Evolutionary conservation across 2,888 invertebrate species (phyloP).

Genomic region (Clusia tigrina): DNA sequence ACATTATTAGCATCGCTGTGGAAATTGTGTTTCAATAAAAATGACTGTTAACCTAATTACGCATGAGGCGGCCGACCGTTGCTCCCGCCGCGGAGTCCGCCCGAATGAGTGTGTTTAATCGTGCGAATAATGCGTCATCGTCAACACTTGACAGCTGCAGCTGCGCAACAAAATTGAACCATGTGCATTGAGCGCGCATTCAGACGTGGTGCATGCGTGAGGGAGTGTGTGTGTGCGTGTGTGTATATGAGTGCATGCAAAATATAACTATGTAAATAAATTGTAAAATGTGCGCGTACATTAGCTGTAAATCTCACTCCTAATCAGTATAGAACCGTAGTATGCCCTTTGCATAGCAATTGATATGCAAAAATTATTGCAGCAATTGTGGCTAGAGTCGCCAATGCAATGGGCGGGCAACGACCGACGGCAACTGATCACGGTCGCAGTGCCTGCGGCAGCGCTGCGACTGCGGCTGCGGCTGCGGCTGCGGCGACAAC

Average conservation of each 20-base stretch:
- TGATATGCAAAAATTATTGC: conserved; percentile 7
- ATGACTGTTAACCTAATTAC: not conserved
- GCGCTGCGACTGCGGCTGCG: too few relatives aligned
- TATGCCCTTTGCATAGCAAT: conserved; percentile 12
- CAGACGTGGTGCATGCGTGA: not conserved
- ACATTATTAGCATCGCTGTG: too few relatives aligned
- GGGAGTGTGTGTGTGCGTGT: not conserved
- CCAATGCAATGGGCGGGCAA: not conserved
- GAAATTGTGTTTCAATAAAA: too few relatives aligned
- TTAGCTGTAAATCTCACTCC: conserved; percentile 51
- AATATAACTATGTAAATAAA: conserved; percentile 40
- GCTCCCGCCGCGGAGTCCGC: not conserved
- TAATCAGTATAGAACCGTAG: conserved; percentile 43
- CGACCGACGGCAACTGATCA: not conserved
- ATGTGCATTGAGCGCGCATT: too few relatives aligned
- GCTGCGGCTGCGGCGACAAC: too few relatives aligned
- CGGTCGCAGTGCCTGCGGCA: too few relatives aligned
- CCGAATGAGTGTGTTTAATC: conserved; percentile 1
- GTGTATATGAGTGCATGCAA: not conserved
- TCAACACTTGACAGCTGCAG: conserved; percentile 17
- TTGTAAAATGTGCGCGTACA: conserved; percentile 52
- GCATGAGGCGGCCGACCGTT: not conserved
- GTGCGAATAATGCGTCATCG: conserved; percentile 10
- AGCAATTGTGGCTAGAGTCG: not conserved
- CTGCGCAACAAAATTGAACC: too few relatives aligned